Evolutionary conservation across 2,113 vertebrate genomes (phyloP).

Genomic region (Paradisaea rubra): DNA sequence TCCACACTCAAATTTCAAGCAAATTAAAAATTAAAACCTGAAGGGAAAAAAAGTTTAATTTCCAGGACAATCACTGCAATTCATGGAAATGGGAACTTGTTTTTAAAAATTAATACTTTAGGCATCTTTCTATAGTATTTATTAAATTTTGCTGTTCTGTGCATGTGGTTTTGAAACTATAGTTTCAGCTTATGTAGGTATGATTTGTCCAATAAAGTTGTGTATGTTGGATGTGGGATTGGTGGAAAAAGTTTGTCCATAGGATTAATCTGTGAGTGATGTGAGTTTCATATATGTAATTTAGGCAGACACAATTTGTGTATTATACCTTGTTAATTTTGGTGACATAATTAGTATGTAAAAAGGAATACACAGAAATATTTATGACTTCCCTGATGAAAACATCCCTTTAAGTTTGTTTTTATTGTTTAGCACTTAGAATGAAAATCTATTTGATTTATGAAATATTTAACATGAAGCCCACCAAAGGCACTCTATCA

Average conservation of each 20-base stretch:
- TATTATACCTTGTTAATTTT: not conserved
- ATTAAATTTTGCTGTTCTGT: not conserved
- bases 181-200: not conserved
- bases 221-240: not conserved
- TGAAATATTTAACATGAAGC: not conserved
- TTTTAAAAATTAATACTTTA: not conserved
- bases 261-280: not conserved
- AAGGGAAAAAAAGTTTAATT: rapidly evolving
- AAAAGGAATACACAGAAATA: not conserved
- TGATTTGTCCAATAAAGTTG: not conserved
- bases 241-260: not conserved
- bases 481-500: not conserved
- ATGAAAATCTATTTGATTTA: not conserved
- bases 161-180: not conserved
- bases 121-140: not conserved
- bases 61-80: not conserved
- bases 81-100: not conserved
- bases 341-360: not conserved
- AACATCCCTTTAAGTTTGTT: not conserved
- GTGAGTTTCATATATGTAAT: not conserved
- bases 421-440: not conserved
- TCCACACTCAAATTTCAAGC: not conserved
- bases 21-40: not conserved
- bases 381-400: not conserved
- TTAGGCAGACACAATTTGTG: not conserved